A percentile compares a stretch with the other conserved stretches of the same genome.
Conservation (phyloP, 2,888 invertebrate genomes). For the Eilema depressum region DNA sequence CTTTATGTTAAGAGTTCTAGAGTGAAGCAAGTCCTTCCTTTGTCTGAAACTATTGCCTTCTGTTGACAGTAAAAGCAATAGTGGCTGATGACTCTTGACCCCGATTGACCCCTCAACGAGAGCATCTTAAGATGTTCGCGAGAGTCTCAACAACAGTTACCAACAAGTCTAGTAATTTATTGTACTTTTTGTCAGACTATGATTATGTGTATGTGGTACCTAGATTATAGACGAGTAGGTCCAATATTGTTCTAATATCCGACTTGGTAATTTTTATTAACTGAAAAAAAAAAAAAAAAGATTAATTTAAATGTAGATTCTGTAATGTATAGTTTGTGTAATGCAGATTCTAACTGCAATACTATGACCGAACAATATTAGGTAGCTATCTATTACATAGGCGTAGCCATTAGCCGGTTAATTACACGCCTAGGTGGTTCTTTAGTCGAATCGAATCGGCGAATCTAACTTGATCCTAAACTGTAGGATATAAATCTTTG, state of each 20-base stretch:
- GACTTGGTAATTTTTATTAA: no score
- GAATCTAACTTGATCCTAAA: no score
- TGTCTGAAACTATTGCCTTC: conserved; percentile 19
- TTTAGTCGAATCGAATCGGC: no score
- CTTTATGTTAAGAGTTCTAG: neutral
- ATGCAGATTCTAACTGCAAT: no score
- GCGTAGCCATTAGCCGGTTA: no score
- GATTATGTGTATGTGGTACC: neutral
- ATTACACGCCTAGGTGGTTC: no score
- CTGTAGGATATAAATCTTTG: no score
- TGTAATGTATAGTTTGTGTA: no score
- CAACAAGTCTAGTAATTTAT: neutral
- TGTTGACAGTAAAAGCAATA: conserved; percentile 21
- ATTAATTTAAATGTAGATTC: no score
- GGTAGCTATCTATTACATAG: no score
- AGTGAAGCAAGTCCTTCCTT: neutral
- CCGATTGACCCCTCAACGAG: conserved; percentile 17
- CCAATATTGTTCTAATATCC: neutral
- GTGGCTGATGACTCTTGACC: conserved; percentile 21
- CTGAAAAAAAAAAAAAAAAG: no score
- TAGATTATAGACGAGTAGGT: neutral
- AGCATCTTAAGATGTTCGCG: conserved; percentile 12
- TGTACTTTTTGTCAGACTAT: neutral
- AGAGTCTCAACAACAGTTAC: conserved; percentile 15
- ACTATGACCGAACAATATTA: no score